These are phyloP conservation scores for Sandelia bainsii DNA, from an alignment of 2,797 vertebrate genomes.

Conservation along the genomic window DNA sequence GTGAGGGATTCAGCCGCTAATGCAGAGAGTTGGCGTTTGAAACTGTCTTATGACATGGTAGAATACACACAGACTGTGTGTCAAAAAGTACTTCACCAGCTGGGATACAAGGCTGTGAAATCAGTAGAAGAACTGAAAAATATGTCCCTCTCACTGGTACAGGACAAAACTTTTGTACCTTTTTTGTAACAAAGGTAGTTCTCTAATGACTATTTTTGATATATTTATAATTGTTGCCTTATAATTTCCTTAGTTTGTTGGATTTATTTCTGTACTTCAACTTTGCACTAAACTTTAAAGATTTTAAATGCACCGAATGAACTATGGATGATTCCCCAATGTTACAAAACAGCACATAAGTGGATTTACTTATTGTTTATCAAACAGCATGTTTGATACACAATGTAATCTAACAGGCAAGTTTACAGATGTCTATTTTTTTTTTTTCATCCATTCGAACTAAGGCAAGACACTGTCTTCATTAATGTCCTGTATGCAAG, in stretches of 20 bases:
- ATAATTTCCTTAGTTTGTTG: conserved; percentile 73
- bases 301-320: conserved; percentile 74
- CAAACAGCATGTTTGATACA: conserved; percentile 37
- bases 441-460: conserved; percentile 60
- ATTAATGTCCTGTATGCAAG: conserved; percentile 70
- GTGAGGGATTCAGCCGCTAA: conserved; percentile 93
- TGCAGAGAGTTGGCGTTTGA: conserved; percentile 94
- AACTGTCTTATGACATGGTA: conserved; percentile 93
- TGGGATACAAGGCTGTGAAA: conserved; percentile 90
- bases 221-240: conserved; percentile 94
- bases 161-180: conserved; percentile 92
- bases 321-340: conserved; percentile 49
- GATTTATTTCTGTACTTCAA: conserved; percentile 71
- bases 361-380: no score
- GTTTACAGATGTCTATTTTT: conserved; percentile 68
- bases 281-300: conserved; percentile 92
- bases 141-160: conserved; percentile 90
- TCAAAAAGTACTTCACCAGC: conserved; percentile 89
- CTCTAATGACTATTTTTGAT: conserved; percentile 86
- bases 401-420: conserved; percentile 58
- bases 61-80: conserved; percentile 93
- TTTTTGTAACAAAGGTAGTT: conserved; percentile 89
- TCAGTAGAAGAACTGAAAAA: conserved; percentile 93
- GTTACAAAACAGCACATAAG: conserved; percentile 77
- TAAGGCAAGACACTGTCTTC: conserved; percentile 52